Evolutionary conservation across 2,888 invertebrate genomes (phyloP), one percentile per base, ranked within the genome.

Genomic region (Netelia virgata): DNA sequence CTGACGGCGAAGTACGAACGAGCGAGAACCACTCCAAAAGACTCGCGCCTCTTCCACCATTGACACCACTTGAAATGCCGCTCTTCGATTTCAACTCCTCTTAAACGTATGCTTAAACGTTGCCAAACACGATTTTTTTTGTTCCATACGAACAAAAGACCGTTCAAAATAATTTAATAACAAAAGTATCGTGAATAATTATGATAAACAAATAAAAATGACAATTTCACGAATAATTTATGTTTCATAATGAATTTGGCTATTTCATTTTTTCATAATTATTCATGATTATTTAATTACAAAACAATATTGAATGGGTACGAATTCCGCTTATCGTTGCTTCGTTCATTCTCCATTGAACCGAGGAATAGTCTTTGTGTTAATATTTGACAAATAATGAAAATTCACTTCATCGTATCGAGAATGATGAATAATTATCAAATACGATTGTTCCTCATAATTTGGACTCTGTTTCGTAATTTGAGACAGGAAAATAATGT

Each of bases 41-140:
- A 86, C 90, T 91, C 55, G 91, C 89, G 47, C 91, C 93, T 14
- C 88, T 95, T 78, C 95, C 95, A 43, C 93, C 94, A 0, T 91
- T 96, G 61, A 94, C 95, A 47, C 96, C 96, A 8, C 93, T 96
- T n/a, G 96, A 96, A 92, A 94, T 96, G 94, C 96, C 96, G 20
- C 94, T 94, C 76, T 95, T 96, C 90, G 95, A 96, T 90, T 95
- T 95, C 90, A 91, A 90, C 70, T 85, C 88, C 14, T 85, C 88
- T 23, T 88, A 82, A 86, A 77, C 50, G 5, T n/a, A 77, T 23
- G 11, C n/a, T 8, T 18, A 18, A 63, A 47, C 0, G 3, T 47
- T 14, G 11, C 47, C 14, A 47, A 47, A 69, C 10, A 20, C 36
- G 10, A 23, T n/a, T 77, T 11, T 28, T 23, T 53, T 53, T 57